These are phyloP conservation scores for Cirrhinus molitorella DNA, from an alignment of 2,797 vertebrate genomes.

Conservation along the genomic window DNA sequence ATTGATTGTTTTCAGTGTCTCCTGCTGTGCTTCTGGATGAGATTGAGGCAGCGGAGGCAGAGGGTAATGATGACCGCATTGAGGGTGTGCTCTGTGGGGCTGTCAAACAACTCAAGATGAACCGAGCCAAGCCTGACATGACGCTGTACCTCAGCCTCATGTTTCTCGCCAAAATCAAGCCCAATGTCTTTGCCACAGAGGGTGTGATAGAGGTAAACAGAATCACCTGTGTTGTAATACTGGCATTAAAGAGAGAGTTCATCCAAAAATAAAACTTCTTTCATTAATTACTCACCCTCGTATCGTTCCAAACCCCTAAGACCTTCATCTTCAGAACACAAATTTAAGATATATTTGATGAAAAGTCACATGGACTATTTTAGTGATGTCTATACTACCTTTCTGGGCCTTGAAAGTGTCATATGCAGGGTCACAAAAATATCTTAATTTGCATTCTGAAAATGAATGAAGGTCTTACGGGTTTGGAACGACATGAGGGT, in stretches of 20 bases:
- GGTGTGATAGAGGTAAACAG: conserved; percentile 93
- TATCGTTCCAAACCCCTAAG: too few relatives aligned
- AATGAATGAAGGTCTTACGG: too few relatives aligned
- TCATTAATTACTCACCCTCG: too few relatives aligned
- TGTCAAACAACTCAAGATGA: conserved; percentile 93
- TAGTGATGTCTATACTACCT: too few relatives aligned
- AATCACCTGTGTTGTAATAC: neutral
- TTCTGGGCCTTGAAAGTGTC: too few relatives aligned
- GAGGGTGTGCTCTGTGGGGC: conserved; percentile 96
- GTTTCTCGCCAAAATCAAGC: conserved; percentile 98
- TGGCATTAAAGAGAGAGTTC: neutral
- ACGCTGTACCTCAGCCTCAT: conserved; percentile 95
- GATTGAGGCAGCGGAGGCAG: conserved; percentile 92
- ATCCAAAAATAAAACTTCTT: too few relatives aligned
- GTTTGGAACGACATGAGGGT: too few relatives aligned
- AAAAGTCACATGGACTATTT: too few relatives aligned
- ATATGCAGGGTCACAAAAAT: too few relatives aligned
- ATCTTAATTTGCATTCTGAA: too few relatives aligned
- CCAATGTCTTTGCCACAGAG: conserved; percentile 96
- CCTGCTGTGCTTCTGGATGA: conserved; percentile 91
- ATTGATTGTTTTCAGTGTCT: conserved; percentile 77
- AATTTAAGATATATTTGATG: too few relatives aligned
- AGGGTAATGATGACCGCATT: conserved; percentile 94
- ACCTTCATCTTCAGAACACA: too few relatives aligned
- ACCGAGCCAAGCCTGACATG: conserved; percentile 93